A percentile compares a stretch with the other conserved stretches of the same genome.
Conservation (phyloP, 2,113 vertebrate genomes). For the Ifrita kowaldi region DNA sequence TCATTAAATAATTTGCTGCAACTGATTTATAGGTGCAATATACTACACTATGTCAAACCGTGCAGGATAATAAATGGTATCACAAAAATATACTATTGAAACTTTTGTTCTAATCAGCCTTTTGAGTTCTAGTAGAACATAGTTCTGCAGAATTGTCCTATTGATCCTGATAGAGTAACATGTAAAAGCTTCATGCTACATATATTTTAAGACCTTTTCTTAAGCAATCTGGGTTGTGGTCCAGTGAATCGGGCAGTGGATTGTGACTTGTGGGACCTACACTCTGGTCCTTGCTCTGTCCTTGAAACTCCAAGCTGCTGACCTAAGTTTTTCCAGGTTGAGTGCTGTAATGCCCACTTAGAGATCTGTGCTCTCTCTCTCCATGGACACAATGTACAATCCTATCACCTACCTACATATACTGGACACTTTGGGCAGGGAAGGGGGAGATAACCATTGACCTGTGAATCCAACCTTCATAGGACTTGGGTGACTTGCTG, state of each 20-base stretch:
- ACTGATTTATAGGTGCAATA: constrained; percentile 70
- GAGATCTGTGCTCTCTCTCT: neutral
- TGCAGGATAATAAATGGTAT: constrained; percentile 61
- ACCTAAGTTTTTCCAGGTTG: neutral
- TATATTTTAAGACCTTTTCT: constrained; percentile 24
- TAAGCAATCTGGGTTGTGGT: neutral
- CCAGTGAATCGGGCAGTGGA: neutral
- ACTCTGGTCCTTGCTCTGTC: neutral
- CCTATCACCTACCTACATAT: neutral
- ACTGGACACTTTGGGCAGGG: neutral
- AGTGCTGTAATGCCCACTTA: neutral
- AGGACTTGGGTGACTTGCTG: neutral
- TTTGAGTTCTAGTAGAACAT: constrained; percentile 47
- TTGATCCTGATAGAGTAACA: neutral
- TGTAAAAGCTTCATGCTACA: neutral
- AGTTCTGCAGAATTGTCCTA: constrained; percentile 5
- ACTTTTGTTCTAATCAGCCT: constrained; percentile 61
- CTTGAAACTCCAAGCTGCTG: neutral
- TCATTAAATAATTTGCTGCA: constrained; percentile 73
- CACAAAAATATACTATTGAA: constrained; percentile 58
- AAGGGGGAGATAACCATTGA: neutral
- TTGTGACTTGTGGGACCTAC: neutral
- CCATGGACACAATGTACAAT: neutral
- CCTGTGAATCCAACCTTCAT: neutral
- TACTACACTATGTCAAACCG: constrained; percentile 50